A percentile compares a stretch with the other conserved stretches of the same genome.
These are phyloP conservation scores for Haliaeetus leucogaster DNA, from an alignment of 2,113 vertebrate genomes.

Conservation along the genomic window DNA sequence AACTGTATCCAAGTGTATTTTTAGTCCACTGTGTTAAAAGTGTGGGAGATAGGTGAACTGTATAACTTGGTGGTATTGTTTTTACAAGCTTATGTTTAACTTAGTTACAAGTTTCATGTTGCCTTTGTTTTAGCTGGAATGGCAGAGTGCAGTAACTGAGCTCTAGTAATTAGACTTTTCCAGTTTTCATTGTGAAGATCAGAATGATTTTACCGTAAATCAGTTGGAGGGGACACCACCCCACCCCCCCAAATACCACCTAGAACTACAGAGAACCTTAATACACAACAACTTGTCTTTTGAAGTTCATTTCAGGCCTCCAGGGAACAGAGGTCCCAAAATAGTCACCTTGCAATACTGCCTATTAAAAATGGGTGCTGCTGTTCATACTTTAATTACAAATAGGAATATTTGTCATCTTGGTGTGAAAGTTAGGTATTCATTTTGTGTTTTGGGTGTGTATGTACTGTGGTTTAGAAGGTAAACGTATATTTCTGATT, in stretches of 20 bases:
- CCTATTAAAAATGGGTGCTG: neutral
- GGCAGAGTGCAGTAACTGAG: neutral
- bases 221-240: neutral
- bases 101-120: neutral
- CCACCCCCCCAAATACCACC: neutral
- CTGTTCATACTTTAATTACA: neutral
- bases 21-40: neutral
- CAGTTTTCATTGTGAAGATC: neutral
- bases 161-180: neutral
- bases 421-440: neutral
- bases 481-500: neutral
- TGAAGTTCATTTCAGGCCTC: neutral
- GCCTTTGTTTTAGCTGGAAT: neutral
- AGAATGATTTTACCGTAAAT: neutral
- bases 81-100: slow-evolving; percentile 12
- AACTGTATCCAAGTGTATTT: neutral
- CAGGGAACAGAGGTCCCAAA: neutral
- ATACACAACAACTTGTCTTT: neutral
- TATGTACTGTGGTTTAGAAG: neutral
- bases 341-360: neutral
- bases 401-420: neutral
- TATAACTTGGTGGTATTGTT: neutral
- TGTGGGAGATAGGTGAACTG: neutral
- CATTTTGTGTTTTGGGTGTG: neutral
- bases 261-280: neutral